Base-by-base conservation (phyloP, 1,140 invertebrate genomes). In the Sinella curviseta region DNA sequence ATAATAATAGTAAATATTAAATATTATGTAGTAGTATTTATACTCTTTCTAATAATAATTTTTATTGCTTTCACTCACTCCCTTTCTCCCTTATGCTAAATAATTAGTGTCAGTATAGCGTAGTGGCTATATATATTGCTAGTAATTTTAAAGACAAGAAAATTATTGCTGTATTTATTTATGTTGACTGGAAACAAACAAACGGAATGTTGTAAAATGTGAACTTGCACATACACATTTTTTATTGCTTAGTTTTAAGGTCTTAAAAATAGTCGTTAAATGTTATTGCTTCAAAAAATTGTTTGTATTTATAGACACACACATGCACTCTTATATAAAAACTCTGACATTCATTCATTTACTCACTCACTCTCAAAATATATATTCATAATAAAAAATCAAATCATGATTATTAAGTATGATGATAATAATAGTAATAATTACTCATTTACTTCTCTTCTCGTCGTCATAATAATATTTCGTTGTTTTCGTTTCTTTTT, bases 61-160 rank as follows among this genome's bases (percentile, higher is more conserved):
- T n/a, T n/a, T n/a, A n/a, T n/a, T n/a, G n/a, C n/a, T n/a, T n/a
- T n/a, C n/a, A n/a, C n/a, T n/a, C n/a, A n/a, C n/a, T n/a, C n/a
- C n/a, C n/a, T n/a, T n/a, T n/a, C n/a, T n/a, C n/a, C n/a, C n/a
- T n/a, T n/a, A n/a, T n/a, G 24, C 26, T 65, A n/a, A 65, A 65
- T 26, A 17, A 65, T 65, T 65, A 65, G 57, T 65, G 57, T 65
- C 57, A 65, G 57, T 48, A n/a, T n/a, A n/a, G n/a, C n/a, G n/a
- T n/a, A n/a, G n/a, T n/a, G n/a, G n/a, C n/a, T n/a, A n/a, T n/a
- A n/a, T n/a, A n/a, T n/a, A n/a, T n/a, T n/a, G 39, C 39, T 48
- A 12, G 39, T 48, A 48, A 48, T 12, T 65, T 26, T 65, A n/a
- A 14, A 65, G 57, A 65, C 57, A 65, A 65, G 57, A 26, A 65